These are phyloP conservation scores for Amphiprion percula DNA, from an alignment of 2,113 vertebrate genomes.

Conservation along the genomic window DNA sequence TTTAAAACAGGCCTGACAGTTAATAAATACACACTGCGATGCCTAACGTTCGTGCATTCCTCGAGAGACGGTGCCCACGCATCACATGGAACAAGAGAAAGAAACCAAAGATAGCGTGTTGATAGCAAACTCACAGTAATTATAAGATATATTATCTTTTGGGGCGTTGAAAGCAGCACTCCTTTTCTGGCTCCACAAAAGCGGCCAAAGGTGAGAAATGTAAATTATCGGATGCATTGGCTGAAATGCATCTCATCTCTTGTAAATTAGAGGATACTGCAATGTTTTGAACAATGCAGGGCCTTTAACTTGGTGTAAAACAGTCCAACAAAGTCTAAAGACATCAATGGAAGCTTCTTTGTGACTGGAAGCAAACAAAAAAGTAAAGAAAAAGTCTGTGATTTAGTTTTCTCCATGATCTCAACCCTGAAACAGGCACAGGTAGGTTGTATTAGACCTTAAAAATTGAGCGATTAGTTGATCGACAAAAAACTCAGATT, in stretches of 20 bases:
- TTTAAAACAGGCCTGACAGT: slow-evolving; percentile 74
- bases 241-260: no score
- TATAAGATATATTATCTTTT: not conserved
- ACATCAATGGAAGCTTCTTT: slow-evolving; percentile 18
- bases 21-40: slow-evolving; percentile 51
- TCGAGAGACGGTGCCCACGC: slow-evolving; percentile 55
- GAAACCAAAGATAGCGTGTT: not conserved
- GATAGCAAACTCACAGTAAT: slow-evolving; percentile 3
- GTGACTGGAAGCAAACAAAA: not conserved
- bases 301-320: not conserved
- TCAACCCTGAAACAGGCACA: not conserved
- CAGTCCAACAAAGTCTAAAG: not conserved
- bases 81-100: not conserved
- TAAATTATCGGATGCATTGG: slow-evolving; percentile 12
- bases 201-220: slow-evolving; percentile 17
- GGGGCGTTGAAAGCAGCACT: not conserved
- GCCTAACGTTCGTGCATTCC: slow-evolving; percentile 77
- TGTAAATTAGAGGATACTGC: no score
- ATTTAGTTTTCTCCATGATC: not conserved
- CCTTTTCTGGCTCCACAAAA: not conserved
- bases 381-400: not conserved
- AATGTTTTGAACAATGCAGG: not conserved
- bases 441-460: not conserved
- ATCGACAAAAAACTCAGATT: not conserved
- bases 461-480: not conserved